Percentiles rank a stretch among this genome's conserved stretches.
Evolutionary conservation across 1,140 invertebrate genomes (phyloP).

Genomic region (Lamellibrachia luymesi): DNA sequence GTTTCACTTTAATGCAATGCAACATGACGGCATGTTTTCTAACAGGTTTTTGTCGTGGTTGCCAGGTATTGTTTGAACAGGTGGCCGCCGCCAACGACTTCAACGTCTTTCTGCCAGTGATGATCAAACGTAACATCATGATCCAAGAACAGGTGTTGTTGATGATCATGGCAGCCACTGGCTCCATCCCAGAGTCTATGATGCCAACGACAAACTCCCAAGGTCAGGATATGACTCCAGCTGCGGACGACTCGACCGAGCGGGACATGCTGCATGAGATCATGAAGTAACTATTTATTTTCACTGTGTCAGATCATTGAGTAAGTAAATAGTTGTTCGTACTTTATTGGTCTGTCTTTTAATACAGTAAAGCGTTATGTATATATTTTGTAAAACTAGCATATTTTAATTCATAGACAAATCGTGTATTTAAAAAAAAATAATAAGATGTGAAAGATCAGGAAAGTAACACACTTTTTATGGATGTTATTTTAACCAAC

Average conservation of each 20-base stretch:
- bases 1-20: not conserved
- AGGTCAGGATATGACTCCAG: not conserved
- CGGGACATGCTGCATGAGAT: not conserved
- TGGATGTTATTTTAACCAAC: too few species aligned
- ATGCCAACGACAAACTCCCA: not conserved
- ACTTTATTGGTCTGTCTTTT: too few species aligned
- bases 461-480: too few species aligned
- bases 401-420: too few species aligned
- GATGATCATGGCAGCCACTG: slow-evolving; percentile 23
- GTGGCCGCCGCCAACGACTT: slow-evolving; percentile 27
- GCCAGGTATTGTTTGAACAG: slow-evolving; percentile 29
- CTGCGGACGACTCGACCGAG: slow-evolving; percentile 1
- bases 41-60: not conserved
- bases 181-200: slow-evolving; percentile 10
- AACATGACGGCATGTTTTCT: not conserved
- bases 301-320: not conserved
- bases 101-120: slow-evolving; percentile 26
- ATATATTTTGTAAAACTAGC: too few species aligned
- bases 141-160: slow-evolving; percentile 31
- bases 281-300: slow-evolving; percentile 14
- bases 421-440: too few species aligned
- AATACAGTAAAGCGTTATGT: too few species aligned
- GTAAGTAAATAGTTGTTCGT: not conserved
- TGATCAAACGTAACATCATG: slow-evolving; percentile 30
- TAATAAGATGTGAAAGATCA: too few species aligned